phyloP scores from a whole-genome alignment of 2,113 vertebrate genomes.

The Pachycephala philippinensis region DNA sequence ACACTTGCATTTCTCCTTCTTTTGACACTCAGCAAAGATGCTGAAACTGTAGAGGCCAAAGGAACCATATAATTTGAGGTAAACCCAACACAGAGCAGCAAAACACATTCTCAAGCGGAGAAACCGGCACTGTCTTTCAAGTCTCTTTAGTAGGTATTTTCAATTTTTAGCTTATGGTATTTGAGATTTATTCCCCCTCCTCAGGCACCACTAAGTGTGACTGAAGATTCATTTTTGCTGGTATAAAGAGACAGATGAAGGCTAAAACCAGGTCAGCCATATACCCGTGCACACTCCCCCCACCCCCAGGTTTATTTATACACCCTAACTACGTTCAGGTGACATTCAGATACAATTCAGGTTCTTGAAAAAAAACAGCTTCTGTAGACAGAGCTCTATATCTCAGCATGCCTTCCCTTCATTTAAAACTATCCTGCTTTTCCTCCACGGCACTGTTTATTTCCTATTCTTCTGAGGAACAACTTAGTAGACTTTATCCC shows the following conservation, averaged over 20 bases:
- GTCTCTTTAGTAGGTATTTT: not conserved
- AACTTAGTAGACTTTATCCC: not conserved
- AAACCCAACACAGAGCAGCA: not conserved
- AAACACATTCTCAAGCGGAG: not conserved
- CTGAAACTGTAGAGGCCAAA: not conserved
- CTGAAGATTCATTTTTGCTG: not conserved
- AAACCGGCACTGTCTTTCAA: not conserved
- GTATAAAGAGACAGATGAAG: slow-evolving; percentile 27
- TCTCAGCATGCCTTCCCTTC: not conserved
- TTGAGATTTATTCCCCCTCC: slow-evolving; percentile 14
- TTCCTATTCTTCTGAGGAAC: not conserved
- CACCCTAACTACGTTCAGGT: not conserved
- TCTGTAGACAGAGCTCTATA: not conserved
- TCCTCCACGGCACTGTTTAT: accelerated
- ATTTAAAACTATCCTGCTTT: not conserved
- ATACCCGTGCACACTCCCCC: accelerated
- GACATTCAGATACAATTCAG: not conserved
- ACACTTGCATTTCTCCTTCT: not conserved
- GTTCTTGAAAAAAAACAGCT: not conserved
- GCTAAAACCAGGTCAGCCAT: slow-evolving; percentile 39
- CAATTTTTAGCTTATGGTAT: not conserved
- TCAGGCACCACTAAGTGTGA: not conserved
- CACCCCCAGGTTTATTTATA: not conserved
- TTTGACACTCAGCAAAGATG: not conserved
- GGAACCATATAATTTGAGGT: not conserved